phyloP scores from a whole-genome alignment of 30 jellyfish, hydroid and myxozoan genomes.

The Aurelia sp. region DNA sequence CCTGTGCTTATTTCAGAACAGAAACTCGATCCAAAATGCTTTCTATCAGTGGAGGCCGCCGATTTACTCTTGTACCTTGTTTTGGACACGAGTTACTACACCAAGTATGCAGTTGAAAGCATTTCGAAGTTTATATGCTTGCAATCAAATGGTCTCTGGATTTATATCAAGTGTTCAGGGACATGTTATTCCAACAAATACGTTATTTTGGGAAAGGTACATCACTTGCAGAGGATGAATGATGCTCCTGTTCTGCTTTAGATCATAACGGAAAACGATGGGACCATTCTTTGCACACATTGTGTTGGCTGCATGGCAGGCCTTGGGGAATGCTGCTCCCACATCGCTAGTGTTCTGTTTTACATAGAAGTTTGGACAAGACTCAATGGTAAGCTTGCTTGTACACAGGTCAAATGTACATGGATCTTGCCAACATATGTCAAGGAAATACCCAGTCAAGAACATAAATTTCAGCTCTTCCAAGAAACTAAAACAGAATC shows the following conservation, averaged over 20 bases:
- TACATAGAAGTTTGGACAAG: no score
- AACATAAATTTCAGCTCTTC: slow-evolving; percentile 33
- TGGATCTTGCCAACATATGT: no score
- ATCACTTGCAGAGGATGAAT: slow-evolving; percentile 47
- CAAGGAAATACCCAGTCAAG: no score
- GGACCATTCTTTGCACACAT: no score
- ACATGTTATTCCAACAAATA: slow-evolving; percentile 41
- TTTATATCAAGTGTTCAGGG: slow-evolving; percentile 39
- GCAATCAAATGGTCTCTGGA: slow-evolving; percentile 56
- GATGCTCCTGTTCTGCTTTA: slow-evolving; percentile 45
- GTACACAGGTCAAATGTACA: slow-evolving; percentile 66
- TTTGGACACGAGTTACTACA: slow-evolving; percentile 46
- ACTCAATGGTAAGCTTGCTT: no score
- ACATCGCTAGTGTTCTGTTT: no score
- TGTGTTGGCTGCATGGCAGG: no score
- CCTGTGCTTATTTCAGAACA: no score
- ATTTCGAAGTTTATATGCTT: slow-evolving; percentile 10
- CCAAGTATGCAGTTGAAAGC: slow-evolving; percentile 16
- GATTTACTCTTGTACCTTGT: slow-evolving; percentile 29
- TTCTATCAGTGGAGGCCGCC: neutral
- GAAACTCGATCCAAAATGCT: no score
- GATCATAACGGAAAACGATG: no score
- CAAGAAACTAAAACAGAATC: slow-evolving; percentile 25
- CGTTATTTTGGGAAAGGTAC: slow-evolving; percentile 30
- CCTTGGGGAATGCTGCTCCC: no score